Evolutionary conservation across 2,113 vertebrate genomes (phyloP), one percentile per base, ranked within the genome.

Genomic region (Amblyornis subalaris): DNA sequence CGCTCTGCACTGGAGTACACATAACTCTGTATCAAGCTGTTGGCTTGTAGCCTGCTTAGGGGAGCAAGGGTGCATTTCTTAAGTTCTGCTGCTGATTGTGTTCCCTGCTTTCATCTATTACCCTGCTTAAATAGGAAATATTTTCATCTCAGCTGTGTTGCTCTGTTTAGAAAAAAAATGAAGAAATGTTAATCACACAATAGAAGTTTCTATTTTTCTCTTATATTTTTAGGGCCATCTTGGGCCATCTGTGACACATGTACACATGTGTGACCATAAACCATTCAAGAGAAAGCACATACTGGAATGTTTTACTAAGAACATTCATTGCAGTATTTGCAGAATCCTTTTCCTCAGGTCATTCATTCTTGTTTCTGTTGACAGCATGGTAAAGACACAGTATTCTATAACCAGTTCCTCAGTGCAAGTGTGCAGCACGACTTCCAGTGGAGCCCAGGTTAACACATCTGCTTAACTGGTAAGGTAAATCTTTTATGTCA

Each of bases 191-290:
- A 58, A 2, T 54, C 12, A 29, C 2, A 18, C 2, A 72, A n/a
- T 28, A 53, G 10, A 71, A 50, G 26, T 58, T 74, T 38, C 7
- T 42, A 9, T 40, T 84, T 70, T 67, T 25, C 29, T 71, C 9
- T 28, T 51, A 0, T 23, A 26, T 73, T 73, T 85, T 54, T 48
- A 70, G 25, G 51, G 11, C 42, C 44, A 21, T 44, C 33, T 74
- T 66, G 7, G 22, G 11, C 16, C 16, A 89, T 18, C 36, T 53
- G 28, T 50, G 29, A 72, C 15, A 60, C 11, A 22, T 2, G 19
- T 6, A 26, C 18, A 42, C 0, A 6, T 2, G 3, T 0, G 2
- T 3, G 4, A 72, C 19, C 22, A 24, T n/a, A 74, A 67, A n/a
- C 29, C 7, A 24, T 14, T 58, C 22, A 61, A 45, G 31, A 61